These are phyloP conservation scores for Hirtodrosophila alboralis DNA, from an alignment of 2,888 invertebrate genomes.

Conservation along the genomic window DNA sequence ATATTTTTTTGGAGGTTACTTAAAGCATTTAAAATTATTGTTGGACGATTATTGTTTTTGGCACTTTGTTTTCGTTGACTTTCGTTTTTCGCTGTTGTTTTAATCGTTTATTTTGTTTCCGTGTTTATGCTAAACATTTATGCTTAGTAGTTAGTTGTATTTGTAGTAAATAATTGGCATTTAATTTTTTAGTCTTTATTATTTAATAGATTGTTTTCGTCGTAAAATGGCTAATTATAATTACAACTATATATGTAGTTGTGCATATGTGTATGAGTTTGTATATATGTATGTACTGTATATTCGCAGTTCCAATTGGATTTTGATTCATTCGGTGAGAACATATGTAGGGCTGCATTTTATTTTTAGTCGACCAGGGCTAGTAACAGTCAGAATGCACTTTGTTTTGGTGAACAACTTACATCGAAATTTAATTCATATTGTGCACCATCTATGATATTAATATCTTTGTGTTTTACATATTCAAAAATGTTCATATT, in stretches of 20 bases:
- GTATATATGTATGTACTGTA: slow-evolving; percentile 25
- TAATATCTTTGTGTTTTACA: no score
- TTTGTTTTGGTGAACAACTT: background rate
- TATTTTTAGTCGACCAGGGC: slow-evolving; percentile 40
- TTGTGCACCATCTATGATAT: background rate
- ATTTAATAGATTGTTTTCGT: slow-evolving; percentile 73
- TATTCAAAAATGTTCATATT: no score
- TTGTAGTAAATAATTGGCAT: slow-evolving; percentile 48
- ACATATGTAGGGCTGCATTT: slow-evolving; percentile 28
- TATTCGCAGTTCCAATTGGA: slow-evolving; percentile 45
- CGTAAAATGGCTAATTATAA: slow-evolving; percentile 74
- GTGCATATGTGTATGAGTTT: slow-evolving; percentile 20
- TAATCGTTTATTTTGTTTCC: slow-evolving; percentile 31
- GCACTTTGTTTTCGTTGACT: slow-evolving; percentile 60
- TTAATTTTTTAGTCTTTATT: slow-evolving; percentile 44
- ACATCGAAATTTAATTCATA: no score
- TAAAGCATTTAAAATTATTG: slow-evolving; percentile 43
- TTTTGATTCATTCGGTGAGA: slow-evolving; percentile 47
- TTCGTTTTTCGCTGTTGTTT: slow-evolving; percentile 21
- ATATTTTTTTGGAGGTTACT: slow-evolving; percentile 53
- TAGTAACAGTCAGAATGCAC: background rate
- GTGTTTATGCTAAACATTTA: slow-evolving; percentile 7
- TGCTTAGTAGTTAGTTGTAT: slow-evolving; percentile 2
- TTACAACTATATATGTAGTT: slow-evolving; percentile 40
- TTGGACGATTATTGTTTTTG: slow-evolving; percentile 55